phyloP scores from a whole-genome alignment of 2,113 vertebrate genomes.

The Eubucco bourcierii region DNA sequence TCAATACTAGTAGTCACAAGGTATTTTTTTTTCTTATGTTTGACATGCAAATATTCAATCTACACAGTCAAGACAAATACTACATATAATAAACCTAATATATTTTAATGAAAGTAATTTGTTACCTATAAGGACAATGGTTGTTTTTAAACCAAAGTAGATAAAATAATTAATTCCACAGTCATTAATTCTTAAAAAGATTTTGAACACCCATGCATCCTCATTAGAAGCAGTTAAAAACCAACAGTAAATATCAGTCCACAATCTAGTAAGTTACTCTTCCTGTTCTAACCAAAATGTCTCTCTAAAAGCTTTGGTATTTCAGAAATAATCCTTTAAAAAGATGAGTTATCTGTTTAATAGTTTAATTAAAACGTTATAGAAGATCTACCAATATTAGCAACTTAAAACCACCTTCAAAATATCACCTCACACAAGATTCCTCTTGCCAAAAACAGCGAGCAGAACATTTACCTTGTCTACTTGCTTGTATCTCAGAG shows the following conservation, averaged over 20 bases:
- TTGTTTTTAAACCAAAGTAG: neutral
- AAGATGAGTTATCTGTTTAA: neutral
- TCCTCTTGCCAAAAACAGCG: neutral
- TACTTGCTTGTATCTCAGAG: constrained; percentile 87
- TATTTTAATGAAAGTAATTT: too few relatives aligned
- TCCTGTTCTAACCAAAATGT: neutral
- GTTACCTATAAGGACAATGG: neutral
- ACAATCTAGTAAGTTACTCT: neutral
- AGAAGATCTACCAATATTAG: neutral
- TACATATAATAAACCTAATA: neutral
- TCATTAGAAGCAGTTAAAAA: neutral
- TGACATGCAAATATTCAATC: neutral
- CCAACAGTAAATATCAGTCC: neutral
- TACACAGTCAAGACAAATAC: neutral
- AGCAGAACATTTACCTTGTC: constrained; percentile 76
- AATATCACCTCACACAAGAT: neutral
- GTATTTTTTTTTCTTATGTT: neutral
- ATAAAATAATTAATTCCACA: neutral
- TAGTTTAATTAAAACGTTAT: neutral
- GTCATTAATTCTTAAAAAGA: neutral
- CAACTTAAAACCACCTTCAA: neutral
- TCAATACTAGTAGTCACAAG: neutral
- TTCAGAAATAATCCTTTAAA: neutral
- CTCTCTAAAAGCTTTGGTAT: neutral
- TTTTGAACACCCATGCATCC: neutral